phyloP scores from a whole-genome alignment of 2,113 vertebrate species.

The Stegastes partitus region DNA sequence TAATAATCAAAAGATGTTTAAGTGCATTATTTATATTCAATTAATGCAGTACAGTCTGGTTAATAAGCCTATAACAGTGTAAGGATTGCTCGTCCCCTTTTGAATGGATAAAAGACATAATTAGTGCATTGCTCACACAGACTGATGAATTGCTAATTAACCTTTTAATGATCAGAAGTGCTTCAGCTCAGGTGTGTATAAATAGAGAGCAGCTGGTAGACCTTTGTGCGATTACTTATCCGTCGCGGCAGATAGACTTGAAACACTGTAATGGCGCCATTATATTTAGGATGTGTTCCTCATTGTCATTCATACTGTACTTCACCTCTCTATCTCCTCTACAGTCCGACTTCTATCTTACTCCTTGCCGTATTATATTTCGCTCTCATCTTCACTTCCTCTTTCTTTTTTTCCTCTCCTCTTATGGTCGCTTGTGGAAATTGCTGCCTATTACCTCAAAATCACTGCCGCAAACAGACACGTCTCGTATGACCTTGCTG shows the following conservation, averaged over 20 bases:
- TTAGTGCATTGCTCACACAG: not conserved
- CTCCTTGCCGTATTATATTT: constrained; percentile 31
- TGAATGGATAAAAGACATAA: not conserved
- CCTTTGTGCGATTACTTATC: constrained; percentile 11
- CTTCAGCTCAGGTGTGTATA: constrained; percentile 3
- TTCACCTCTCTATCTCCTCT: constrained; percentile 4
- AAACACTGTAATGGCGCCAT: not conserved
- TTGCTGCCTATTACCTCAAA: constrained; percentile 60
- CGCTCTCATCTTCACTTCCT: constrained; percentile 7
- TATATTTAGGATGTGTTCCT: constrained; percentile 14
- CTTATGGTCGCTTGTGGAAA: constrained; percentile 48
- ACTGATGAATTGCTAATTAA: not conserved
- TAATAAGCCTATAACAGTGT: too few species aligned
- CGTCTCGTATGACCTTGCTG: constrained; percentile 56
- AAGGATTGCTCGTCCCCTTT: too few species aligned
- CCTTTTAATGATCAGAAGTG: not conserved
- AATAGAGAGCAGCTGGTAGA: not conserved
- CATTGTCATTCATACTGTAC: constrained; percentile 17
- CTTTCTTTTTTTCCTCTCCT: constrained; percentile 3
- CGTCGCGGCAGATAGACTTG: not conserved
- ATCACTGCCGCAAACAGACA: constrained; percentile 39
- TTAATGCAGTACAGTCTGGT: too few species aligned
- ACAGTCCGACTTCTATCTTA: constrained; percentile 3
- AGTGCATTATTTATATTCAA: too few species aligned
- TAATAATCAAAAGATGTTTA: too few species aligned